phyloP scores from a whole-genome alignment of 1,140 invertebrate species.

The Drosophila ironensis region DNA sequence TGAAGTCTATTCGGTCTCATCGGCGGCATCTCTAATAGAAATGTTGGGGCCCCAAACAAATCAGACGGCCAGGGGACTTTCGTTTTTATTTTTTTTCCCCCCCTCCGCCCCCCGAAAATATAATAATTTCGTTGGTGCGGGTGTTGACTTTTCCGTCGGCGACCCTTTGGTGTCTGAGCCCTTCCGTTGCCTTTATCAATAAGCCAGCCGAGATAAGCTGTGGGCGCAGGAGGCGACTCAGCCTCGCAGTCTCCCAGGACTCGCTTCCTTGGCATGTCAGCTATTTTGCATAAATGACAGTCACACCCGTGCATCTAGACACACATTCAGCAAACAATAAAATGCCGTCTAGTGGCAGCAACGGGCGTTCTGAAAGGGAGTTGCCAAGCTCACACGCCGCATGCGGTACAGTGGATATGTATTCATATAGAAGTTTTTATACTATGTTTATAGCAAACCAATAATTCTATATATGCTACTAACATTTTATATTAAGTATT shows the following conservation, averaged over 20 bases:
- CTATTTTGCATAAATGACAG: slow-evolving; percentile 74
- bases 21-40: slow-evolving; percentile 66
- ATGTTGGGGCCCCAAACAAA: slow-evolving; percentile 28
- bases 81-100: slow-evolving; percentile 43
- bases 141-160: slow-evolving; percentile 32
- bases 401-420: slow-evolving; percentile 9
- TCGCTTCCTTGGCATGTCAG: slow-evolving; percentile 70
- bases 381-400: background rate
- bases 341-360: slow-evolving; percentile 49
- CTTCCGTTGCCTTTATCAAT: slow-evolving; percentile 75
- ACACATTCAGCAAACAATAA: slow-evolving; percentile 41
- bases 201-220: slow-evolving; percentile 65
- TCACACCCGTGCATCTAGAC: slow-evolving; percentile 23
- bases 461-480: too few relatives aligned
- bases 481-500: too few relatives aligned
- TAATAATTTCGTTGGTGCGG: slow-evolving; percentile 2
- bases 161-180: slow-evolving; percentile 65
- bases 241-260: too few relatives aligned
- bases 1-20: slow-evolving; percentile 27
- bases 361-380: slow-evolving; percentile 29
- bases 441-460: too few relatives aligned
- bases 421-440: too few relatives aligned
- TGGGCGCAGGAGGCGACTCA: background rate
- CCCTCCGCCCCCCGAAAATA: too few relatives aligned
- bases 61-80: slow-evolving; percentile 36